phyloP scores from a whole-genome alignment of 1,140 invertebrate species.

The Aphaenogaster rudis region DNA sequence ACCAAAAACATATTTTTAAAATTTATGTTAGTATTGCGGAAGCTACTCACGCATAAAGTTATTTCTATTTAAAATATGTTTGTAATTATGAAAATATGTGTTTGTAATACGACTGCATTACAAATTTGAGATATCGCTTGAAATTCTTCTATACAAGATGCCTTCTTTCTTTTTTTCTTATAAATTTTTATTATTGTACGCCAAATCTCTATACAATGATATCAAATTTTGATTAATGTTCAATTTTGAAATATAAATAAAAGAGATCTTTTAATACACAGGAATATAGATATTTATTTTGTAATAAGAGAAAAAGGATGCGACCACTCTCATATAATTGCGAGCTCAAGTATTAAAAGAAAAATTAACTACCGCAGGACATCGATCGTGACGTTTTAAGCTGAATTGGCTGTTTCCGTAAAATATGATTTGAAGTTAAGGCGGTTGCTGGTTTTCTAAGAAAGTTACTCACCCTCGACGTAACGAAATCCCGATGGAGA shows the following conservation, averaged over 20 bases:
- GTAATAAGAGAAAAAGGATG: not conserved
- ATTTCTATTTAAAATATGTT: not conserved
- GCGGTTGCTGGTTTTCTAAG: not conserved
- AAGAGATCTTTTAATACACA: not conserved
- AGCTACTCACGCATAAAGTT: not conserved
- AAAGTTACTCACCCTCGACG: conserved; percentile 41
- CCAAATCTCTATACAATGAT: not conserved
- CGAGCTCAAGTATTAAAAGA: not conserved
- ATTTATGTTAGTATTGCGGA: not conserved
- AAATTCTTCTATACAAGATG: not conserved
- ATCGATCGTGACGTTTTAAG: not conserved
- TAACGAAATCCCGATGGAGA: conserved; percentile 22
- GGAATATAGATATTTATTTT: not conserved
- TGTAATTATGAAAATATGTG: not conserved
- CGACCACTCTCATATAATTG: not conserved
- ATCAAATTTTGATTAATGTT: not conserved
- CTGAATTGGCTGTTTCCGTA: not conserved
- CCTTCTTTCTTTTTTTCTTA: not conserved
- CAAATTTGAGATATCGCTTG: not conserved
- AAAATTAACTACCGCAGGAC: not conserved
- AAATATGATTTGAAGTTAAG: conserved; percentile 23
- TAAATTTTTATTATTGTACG: not conserved
- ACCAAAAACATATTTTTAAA: not conserved
- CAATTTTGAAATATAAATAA: not conserved
- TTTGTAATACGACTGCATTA: not conserved